Conservation (phyloP, 53 echinoderm and acorn worm genomes). For the Mesocentrotus franciscanus region DNA sequence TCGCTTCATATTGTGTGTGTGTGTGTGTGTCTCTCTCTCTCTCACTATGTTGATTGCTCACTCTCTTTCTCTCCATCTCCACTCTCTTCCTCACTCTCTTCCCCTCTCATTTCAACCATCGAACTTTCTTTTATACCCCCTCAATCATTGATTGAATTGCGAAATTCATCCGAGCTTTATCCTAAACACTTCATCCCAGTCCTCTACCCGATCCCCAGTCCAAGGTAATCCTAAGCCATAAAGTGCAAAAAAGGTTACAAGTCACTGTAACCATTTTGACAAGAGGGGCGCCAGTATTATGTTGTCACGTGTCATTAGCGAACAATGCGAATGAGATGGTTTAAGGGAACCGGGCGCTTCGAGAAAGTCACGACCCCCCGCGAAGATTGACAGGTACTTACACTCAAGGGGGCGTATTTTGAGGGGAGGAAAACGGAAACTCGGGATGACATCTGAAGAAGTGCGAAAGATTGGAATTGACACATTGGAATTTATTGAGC, state of each 20-base stretch:
- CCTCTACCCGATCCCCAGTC: neutral
- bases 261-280: constrained; percentile 27
- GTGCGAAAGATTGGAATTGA: neutral
- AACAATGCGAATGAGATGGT: constrained; percentile 22
- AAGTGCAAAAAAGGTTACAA: constrained; percentile 36
- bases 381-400: constrained; percentile 39
- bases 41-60: neutral
- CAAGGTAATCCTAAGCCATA: neutral
- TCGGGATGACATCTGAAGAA: neutral
- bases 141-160: constrained; percentile 16
- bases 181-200: constrained; percentile 23
- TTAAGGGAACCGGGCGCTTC: neutral
- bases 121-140: neutral
- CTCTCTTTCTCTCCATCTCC: neutral
- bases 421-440: constrained; percentile 18
- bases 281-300: constrained; percentile 40
- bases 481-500: constrained; percentile 6
- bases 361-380: neutral
- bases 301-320: constrained; percentile 20
- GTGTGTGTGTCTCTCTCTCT: neutral
- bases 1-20: neutral
- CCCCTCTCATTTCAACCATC: neutral
- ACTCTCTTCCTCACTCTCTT: neutral
- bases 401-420: constrained; percentile 30
- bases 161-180: constrained; percentile 34